Evolutionary conservation across 2,888 invertebrate genomes (phyloP).

Genomic region (Ectemnius continuus): DNA sequence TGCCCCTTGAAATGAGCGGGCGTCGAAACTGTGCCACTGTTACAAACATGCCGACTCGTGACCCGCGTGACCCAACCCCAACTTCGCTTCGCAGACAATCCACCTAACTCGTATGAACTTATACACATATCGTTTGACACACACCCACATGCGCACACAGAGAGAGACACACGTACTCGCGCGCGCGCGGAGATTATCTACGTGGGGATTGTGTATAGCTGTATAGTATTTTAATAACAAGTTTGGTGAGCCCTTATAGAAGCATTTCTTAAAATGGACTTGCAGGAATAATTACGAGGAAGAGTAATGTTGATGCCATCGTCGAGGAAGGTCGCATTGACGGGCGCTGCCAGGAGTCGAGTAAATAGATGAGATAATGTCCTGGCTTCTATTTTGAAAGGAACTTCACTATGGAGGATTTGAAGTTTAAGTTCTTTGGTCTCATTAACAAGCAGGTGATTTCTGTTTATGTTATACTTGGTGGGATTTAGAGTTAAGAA

Average conservation of each 20-base stretch:
- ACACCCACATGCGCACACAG: too few species aligned
- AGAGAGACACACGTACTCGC: too few species aligned
- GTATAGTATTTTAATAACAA: not conserved
- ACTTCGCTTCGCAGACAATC: not conserved
- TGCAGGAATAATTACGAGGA: conserved; percentile 21
- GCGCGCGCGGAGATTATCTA: too few species aligned
- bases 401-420: conserved; percentile 72
- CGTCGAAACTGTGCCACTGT: not conserved
- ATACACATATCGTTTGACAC: not conserved
- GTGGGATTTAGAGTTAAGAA: too few species aligned
- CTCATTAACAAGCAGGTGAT: conserved; percentile 72
- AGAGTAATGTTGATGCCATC: conserved; percentile 25
- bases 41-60: not conserved
- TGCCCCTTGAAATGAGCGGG: conserved; percentile 2
- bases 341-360: conserved; percentile 12
- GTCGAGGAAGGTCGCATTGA: conserved; percentile 12
- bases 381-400: conserved; percentile 22
- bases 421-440: conserved; percentile 72
- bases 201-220: not conserved
- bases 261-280: conserved; percentile 17
- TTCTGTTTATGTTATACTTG: not conserved
- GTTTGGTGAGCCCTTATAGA: not conserved
- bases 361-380: conserved; percentile 46
- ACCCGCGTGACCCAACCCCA: conserved; percentile 1
- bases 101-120: too few species aligned